Evolutionary conservation across 2,113 vertebrate genomes (phyloP), one percentile per base, ranked within the genome.

Genomic region (Greenwoodochromis staneri): DNA sequence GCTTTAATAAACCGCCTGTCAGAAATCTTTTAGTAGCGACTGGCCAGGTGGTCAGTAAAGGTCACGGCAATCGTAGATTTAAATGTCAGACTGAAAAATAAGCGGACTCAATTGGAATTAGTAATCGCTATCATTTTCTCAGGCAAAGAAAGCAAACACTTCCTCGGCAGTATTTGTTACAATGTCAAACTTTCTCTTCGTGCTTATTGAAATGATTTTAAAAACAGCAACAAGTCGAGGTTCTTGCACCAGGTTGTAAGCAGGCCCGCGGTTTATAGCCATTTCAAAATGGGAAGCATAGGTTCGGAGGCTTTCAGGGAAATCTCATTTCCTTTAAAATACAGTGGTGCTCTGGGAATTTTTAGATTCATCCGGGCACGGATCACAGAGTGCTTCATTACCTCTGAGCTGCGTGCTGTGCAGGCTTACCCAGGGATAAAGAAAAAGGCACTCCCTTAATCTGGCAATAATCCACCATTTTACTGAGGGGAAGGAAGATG

Each of bases 391-490:
- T 87, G 93, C 93, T 94, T 95, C 95, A 95, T 96, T 96, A 96
- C 94, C 95, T 96, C 89, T 95, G 95, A 95, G 94, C 95, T 92
- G 86, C 88, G 89, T 90, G 94, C 92, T 90, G 94, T 85, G 94
- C 93, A 91, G 93, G 94, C 92, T 96, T 96, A 95, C 87, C 86
- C 89, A 55, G 90, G 95, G 95, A 96, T 96, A 93, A 96, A 95
- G 94, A 94, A 93, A 96, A 96, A 95, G 96, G 95, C 94, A 94
- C 93, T 95, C 93, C 93, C 96, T 94, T 96, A 95, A 97, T 96
- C 97, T 97, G 95, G 93, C 91, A 95, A 95, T 97, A 96, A 97
- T 96, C 95, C 96, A 92, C 94, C 94, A 88, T 96, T 96, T 96
- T 95, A 95, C 91, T 76, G 89, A 86, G 84, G 93, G 91, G 90